Base-by-base conservation (phyloP, 2,113 vertebrate genomes). In the Triplophysa siluroides region DNA sequence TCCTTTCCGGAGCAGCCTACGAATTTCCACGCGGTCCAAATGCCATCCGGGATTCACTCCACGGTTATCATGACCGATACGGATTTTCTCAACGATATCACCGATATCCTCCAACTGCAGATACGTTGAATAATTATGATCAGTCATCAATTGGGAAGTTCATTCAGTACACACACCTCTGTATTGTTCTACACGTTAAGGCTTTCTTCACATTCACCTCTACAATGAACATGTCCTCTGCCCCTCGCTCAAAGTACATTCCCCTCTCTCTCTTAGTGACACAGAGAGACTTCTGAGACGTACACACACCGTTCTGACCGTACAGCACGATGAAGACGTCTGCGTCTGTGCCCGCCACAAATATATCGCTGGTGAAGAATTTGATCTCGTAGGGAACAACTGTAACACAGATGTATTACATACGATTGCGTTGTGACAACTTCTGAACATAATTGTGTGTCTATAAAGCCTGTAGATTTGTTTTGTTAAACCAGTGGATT, bases 351-450 rank as follows among this genome's bases (percentile, higher is more conserved):
- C 98, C 98, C 0, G 97, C 97, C 19, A 92, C 96, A 78, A 97
- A 98, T 83, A 96, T 78, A 41, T 99, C 95, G 0, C 94, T 96
- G 4, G 97, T 99, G 82, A 94, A 96, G 81, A 91, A 88, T 0
- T 92, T 98, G 72, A 99, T 96, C 90, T 99, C 98, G 0, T 99
- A 99, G 6, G 96, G 98, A 70, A 99, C 96, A 87, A 96, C 98
- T 99, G 75, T 18, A 84, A 85, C 68, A 73, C 26, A 26, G 19
- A 58, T 58, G 54, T 58, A n/a, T 21, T 21, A 58, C 19, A 21
- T 58, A 19, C 3, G 14, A 0, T 16, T 45, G 8, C 10, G 43
- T 18, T 14, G 50, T 52, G 43, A 33, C 29, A 33, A 33, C 1
- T 43, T 43, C 7, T 43, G 41, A 43, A 43, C 8, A 11, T 45